Conservation (phyloP, 2,888 invertebrate genomes). For the Agonopterix alstromeriana region DNA sequence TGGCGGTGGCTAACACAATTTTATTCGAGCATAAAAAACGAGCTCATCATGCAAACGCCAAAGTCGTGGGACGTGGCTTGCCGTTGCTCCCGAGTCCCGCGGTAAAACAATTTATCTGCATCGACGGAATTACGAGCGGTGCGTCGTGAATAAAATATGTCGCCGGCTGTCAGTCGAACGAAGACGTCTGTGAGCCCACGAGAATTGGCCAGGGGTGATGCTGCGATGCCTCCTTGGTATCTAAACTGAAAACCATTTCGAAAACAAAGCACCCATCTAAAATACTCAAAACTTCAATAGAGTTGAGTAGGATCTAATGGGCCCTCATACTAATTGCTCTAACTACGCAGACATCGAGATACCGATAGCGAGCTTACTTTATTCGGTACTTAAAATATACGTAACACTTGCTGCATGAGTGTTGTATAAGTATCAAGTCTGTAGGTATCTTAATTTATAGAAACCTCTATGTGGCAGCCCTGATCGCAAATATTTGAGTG, state of each 20-base stretch:
- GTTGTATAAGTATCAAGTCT: too few relatives aligned
- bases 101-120: slow-evolving; percentile 77
- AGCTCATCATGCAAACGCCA: slow-evolving; percentile 76
- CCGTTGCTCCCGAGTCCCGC: slow-evolving; percentile 30
- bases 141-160: slow-evolving; percentile 75
- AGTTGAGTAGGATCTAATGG: too few relatives aligned
- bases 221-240: background rate
- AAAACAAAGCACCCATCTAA: too few relatives aligned
- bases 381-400: too few relatives aligned
- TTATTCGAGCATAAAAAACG: slow-evolving; percentile 75
- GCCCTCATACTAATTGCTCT: too few relatives aligned
- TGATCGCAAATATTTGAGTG: slow-evolving; percentile 51
- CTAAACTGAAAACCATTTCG: too few relatives aligned
- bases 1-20: slow-evolving; percentile 69
- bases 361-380: too few relatives aligned
- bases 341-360: too few relatives aligned
- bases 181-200: slow-evolving; percentile 40
- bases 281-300: too few relatives aligned
- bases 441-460: too few relatives aligned
- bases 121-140: slow-evolving; percentile 73
- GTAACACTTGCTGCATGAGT: too few relatives aligned
- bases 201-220: slow-evolving; percentile 34
- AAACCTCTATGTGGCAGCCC: slow-evolving; percentile 33
- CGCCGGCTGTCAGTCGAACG: slow-evolving; percentile 66
- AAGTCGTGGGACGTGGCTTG: slow-evolving; percentile 65